These are phyloP conservation scores for Berghia stephanieae DNA, from an alignment of 1,140 invertebrate genomes.

Conservation along the genomic window DNA sequence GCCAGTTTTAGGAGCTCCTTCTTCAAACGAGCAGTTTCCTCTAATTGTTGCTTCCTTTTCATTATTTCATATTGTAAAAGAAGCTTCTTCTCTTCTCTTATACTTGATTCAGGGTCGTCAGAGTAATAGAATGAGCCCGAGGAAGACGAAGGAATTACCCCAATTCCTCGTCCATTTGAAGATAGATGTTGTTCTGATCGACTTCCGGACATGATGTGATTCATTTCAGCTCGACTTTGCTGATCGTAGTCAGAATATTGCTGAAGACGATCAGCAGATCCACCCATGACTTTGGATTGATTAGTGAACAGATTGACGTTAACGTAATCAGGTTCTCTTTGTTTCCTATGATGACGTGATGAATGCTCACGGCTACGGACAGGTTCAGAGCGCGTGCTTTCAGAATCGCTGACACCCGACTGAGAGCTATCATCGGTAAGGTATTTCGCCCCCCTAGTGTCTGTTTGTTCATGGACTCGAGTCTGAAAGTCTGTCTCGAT, in stretches of 20 bases:
- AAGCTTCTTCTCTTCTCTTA: slow-evolving; percentile 72
- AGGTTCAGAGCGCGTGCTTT: slow-evolving; percentile 60
- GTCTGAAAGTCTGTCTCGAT: slow-evolving; percentile 66
- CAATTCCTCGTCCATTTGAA: slow-evolving; percentile 15
- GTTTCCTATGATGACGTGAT: too few species aligned
- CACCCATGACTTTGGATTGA: too few species aligned
- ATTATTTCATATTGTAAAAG: slow-evolving; percentile 76
- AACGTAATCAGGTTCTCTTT: too few species aligned
- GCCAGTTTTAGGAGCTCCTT: slow-evolving; percentile 69
- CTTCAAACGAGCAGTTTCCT: slow-evolving; percentile 72
- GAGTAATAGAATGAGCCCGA: slow-evolving; percentile 41
- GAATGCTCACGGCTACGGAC: too few species aligned
- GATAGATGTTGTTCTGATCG: slow-evolving; percentile 42
- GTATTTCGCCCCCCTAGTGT: slow-evolving; percentile 38
- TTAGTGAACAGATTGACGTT: too few species aligned
- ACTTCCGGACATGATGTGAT: slow-evolving; percentile 37
- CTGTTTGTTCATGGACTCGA: background rate
- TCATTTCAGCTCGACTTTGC: background rate
- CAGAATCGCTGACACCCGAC: slow-evolving; percentile 60
- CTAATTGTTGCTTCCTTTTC: slow-evolving; percentile 73
- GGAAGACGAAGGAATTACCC: slow-evolving; percentile 20
- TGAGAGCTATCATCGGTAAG: slow-evolving; percentile 58
- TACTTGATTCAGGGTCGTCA: slow-evolving; percentile 52
- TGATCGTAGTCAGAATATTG: slow-evolving; percentile 22
- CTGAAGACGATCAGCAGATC: slow-evolving; percentile 21